Conservation (phyloP, 2,888 invertebrate species). For the Drosophila cyrtoloma region DNA sequence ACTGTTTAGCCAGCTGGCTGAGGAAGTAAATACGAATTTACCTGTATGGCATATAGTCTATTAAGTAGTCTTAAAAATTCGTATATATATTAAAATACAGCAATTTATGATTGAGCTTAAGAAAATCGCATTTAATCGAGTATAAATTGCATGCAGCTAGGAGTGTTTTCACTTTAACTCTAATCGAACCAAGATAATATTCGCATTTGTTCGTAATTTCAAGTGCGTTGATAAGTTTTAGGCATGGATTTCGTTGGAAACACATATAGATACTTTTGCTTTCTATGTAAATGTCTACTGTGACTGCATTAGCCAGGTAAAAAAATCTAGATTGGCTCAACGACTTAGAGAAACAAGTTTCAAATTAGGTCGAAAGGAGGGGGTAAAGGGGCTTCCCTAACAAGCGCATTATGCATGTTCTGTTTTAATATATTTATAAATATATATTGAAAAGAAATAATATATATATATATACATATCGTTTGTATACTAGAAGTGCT, state of each 20-base stretch:
- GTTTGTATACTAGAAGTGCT: conserved; percentile 7
- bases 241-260: neutral
- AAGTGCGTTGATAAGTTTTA: conserved; percentile 33
- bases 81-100: neutral
- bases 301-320: neutral
- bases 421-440: neutral
- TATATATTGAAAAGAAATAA: neutral
- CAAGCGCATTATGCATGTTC: conserved; percentile 8
- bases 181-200: conserved; percentile 18
- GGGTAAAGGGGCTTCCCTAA: neutral
- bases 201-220: conserved; percentile 1
- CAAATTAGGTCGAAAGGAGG: neutral
- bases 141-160: neutral
- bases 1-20: conserved; percentile 12
- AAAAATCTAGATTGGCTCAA: conserved; percentile 12
- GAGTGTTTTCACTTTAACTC: conserved; percentile 33
- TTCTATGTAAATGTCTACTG: conserved; percentile 1
- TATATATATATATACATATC: neutral
- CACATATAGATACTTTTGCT: too few relatives aligned
- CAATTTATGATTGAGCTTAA: neutral
- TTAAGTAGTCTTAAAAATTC: neutral
- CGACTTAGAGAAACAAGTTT: conserved; percentile 28
- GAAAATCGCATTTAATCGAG: neutral
- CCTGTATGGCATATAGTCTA: too few relatives aligned
- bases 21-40: conserved; percentile 19